Base-by-base conservation (phyloP, 2,797 vertebrate species). In the Sorex maritimensis region DNA sequence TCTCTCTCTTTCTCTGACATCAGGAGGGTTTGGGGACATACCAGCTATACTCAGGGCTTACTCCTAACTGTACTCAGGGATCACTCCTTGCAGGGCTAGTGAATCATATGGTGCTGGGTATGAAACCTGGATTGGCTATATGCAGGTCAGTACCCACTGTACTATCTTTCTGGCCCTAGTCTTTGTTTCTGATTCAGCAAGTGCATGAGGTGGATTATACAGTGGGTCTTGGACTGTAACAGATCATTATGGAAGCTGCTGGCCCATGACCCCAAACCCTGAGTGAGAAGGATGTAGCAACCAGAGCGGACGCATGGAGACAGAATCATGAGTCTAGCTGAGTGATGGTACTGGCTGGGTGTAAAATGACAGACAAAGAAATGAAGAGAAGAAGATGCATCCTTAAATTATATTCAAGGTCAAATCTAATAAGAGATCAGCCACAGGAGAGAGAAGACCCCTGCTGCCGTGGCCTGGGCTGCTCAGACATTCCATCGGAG, bases 261-360 rank as follows among this genome's bases (percentile, higher is more conserved):
- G 26, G 14, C 49, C 1, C 4, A 12, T 13, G 26, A 44, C 8
- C 1, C 11, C 1, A 44, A 4, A 49, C 2, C 24, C 4, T 44
- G 0, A 15, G 44, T 34, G 13, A 5, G 30, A 55, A 55, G 52
- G 52, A 55, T 17, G 17, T 55, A 55, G 69, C 3, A 13, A 8
- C 58, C 15, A 71, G 19, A 17, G 26, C 0, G 6, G 5, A 30
- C n/a, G 4, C 23, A 7, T 46, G 30, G 28, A 55, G 17, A 55
- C 52, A 14, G 13, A 8, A 49, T 67, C 23, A 9, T 15, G 2
- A 58, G 14, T 38, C 12, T 41, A 46, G 23, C 13, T 58, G 17
- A 86, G 34, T 71, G 19, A 4, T 24, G 8, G 19, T 17, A 17
- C 10, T 12, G 23, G 15, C n/a, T 80, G 73, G 28, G 14, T 44